Conservation (phyloP, 2,113 vertebrate genomes). For the Electrona antarctica region DNA sequence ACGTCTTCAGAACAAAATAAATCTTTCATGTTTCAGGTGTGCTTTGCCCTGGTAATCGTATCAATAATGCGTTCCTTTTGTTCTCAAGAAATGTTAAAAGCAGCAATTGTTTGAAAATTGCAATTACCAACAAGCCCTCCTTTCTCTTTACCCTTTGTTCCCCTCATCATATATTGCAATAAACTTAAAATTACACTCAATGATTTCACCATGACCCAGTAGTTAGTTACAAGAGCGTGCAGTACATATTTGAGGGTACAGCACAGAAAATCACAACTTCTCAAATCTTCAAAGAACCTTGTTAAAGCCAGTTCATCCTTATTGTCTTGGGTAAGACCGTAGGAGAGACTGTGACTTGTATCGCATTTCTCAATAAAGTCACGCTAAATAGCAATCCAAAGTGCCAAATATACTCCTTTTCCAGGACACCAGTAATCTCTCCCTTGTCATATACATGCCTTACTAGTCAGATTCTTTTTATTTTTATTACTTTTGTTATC, state of each 20-base stretch:
- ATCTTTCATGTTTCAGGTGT: constrained; percentile 78
- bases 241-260: constrained; percentile 34
- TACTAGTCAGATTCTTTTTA: constrained; percentile 62
- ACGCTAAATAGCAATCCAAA: constrained; percentile 62
- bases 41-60: constrained; percentile 76
- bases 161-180: constrained; percentile 54
- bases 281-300: constrained; percentile 68
- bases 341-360: constrained; percentile 47
- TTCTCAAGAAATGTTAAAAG: constrained; percentile 70
- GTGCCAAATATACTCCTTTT: constrained; percentile 66
- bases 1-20: constrained; percentile 54
- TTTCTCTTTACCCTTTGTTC: constrained; percentile 63
- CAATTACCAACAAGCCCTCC: constrained; percentile 69
- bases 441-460: constrained; percentile 64
- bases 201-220: constrained; percentile 57
- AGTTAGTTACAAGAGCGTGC: constrained; percentile 61
- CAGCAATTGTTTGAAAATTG: constrained; percentile 71
- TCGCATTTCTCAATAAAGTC: constrained; percentile 66
- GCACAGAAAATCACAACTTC: constrained; percentile 57
- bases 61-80: constrained; percentile 79
- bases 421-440: constrained; percentile 70
- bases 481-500: constrained; percentile 62
- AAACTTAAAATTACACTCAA: constrained; percentile 69
- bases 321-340: constrained; percentile 68
- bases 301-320: constrained; percentile 46